phyloP scores from a whole-genome alignment of 2,888 invertebrate genomes.

The Lacanobia wlatinum region DNA sequence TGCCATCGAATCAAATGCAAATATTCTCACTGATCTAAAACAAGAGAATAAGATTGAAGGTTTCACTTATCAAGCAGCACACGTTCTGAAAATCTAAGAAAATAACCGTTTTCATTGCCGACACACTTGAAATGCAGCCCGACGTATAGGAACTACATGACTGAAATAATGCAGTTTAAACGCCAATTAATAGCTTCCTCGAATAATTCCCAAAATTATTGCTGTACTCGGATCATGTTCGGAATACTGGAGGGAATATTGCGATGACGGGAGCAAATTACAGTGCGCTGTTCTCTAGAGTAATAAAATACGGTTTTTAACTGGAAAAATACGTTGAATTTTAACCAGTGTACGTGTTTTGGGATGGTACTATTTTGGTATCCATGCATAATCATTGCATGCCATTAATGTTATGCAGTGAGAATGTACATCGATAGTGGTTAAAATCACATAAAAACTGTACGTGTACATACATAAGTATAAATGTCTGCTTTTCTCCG shows the following conservation, averaged over 20 bases:
- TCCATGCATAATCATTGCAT: too few species aligned
- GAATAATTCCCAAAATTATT: constrained; percentile 15
- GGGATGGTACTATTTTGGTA: too few species aligned
- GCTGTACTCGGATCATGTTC: constrained; percentile 2
- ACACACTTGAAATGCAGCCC: constrained; percentile 34
- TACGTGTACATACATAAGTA: too few species aligned
- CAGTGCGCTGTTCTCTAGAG: not conserved
- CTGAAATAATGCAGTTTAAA: constrained; percentile 31
- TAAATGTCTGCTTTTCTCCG: too few species aligned
- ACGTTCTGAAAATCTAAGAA: constrained; percentile 36
- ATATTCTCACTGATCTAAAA: not conserved
- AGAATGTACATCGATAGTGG: too few species aligned
- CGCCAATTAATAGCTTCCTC: constrained; percentile 17
- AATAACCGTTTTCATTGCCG: constrained; percentile 21
- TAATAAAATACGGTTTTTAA: not conserved
- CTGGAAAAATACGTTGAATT: not conserved
- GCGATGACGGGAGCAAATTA: not conserved
- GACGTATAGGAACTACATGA: constrained; percentile 10
- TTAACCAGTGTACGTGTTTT: not conserved
- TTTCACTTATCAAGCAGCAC: constrained; percentile 22
- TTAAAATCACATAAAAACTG: not conserved
- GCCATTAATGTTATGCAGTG: not conserved
- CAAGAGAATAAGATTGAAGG: constrained; percentile 1
- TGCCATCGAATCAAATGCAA: not conserved
- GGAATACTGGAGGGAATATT: constrained; percentile 7